Evolutionary conservation across 2,888 invertebrate genomes (phyloP).

Genomic region (Chamaedrilus cognettii): DNA sequence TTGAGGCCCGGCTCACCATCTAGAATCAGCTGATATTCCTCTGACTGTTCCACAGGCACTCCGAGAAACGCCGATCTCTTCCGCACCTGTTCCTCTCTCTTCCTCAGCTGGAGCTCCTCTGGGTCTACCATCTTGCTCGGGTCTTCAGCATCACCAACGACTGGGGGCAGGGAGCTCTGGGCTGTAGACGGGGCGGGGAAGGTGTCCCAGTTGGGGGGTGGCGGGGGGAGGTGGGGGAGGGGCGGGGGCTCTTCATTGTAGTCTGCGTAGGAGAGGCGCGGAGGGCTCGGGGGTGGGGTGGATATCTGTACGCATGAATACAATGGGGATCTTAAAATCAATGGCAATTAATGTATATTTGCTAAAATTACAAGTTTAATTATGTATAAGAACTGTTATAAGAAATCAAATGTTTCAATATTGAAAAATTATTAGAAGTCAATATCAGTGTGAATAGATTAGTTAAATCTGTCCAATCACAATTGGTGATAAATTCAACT

Average conservation of each 20-base stretch:
- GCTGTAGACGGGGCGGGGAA: conserved; percentile 5
- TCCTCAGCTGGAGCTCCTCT: neutral
- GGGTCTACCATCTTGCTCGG: neutral
- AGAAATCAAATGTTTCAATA: too few relatives aligned
- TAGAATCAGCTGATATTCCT: conserved; percentile 3
- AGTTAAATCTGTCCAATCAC: too few relatives aligned
- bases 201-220: conserved; percentile 22
- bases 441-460: too few relatives aligned
- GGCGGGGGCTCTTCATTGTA: conserved; percentile 15
- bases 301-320: neutral
- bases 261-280: neutral
- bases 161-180: neutral
- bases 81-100: conserved; percentile 13
- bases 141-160: neutral
- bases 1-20: conserved; percentile 1
- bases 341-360: too few relatives aligned
- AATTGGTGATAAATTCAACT: too few relatives aligned
- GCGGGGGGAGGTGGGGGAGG: conserved; percentile 16
- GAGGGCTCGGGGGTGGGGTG: conserved; percentile 8
- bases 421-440: too few relatives aligned
- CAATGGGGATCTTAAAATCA: too few relatives aligned
- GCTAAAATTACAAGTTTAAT: too few relatives aligned
- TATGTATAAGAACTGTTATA: too few relatives aligned
- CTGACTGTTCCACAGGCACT: conserved; percentile 1
- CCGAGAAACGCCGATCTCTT: conserved; percentile 4